Evolutionary conservation across 2,797 vertebrate species (phyloP), one percentile per base, ranked within the genome.

Genomic region (Rousettus madagascariensis): DNA sequence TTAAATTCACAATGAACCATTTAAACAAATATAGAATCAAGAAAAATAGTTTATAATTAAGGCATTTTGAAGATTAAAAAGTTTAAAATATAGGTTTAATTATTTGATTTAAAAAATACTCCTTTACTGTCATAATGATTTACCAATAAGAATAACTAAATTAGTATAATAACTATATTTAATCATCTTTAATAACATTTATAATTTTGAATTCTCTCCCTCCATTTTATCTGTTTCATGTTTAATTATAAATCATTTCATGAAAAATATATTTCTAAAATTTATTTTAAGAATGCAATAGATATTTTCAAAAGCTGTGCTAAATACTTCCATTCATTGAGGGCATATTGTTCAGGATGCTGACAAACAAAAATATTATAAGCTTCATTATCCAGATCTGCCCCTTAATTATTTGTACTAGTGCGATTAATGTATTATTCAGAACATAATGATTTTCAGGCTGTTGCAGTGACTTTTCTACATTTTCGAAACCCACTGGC

Each of bases 181-280:
- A 93, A 55, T 84, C 16, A 11, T 63, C 12, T 74, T 63, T 91
- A n/a, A 57, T 36, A 86, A 38, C 71, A 89, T 68, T 92, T 75
- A 80, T 68, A 36, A 13, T 30, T 94, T 95, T 84, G 33, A 95
- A 94, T 86, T 30, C 8, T 63, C 15, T 74, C 15, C 9, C 24
- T 59, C 51, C 11, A 36, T 20, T 92, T 85, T 41, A 59, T 88
- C 22, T 55, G 24, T 63, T 91, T 80, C 41, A 51, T 59, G 15
- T 88, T 94, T 94, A 93, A 86, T 78, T 77, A 51, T 75, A 72
- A 93, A 78, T 94, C 49, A 93, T 90, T 91, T 86, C 24, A 75
- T 85, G 15, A 19, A 85, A 93, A 79, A 96, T 46, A n/a, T 63
- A 91, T 4, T 0, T 74, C 13, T 57, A 0, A 6, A 80, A 75